These are phyloP conservation scores for Melanchra persicariae DNA, from an alignment of 2,888 invertebrate genomes.

Conservation along the genomic window DNA sequence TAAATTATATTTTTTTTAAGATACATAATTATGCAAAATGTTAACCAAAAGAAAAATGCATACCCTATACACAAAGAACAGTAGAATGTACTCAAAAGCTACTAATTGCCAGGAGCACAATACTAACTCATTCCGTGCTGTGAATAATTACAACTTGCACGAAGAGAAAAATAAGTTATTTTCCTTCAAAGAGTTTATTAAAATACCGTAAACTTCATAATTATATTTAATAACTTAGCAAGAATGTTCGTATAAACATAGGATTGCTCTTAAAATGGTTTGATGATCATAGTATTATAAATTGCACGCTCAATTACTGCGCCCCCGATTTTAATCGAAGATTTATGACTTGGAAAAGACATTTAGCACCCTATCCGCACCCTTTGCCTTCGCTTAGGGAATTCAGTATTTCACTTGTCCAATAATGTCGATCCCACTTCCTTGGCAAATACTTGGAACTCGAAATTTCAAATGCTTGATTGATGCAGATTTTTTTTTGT, in stretches of 20 bases:
- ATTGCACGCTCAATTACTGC: slow-evolving; percentile 72
- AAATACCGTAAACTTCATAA: slow-evolving; percentile 14
- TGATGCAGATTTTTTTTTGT: neutral
- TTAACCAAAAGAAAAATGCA: slow-evolving; percentile 31
- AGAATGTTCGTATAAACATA: slow-evolving; percentile 7
- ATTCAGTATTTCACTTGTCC: slow-evolving; percentile 72
- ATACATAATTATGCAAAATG: neutral
- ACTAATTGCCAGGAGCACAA: slow-evolving; percentile 44
- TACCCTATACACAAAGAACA: slow-evolving; percentile 25
- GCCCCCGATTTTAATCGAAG: slow-evolving; percentile 72
- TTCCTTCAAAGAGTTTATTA: slow-evolving; percentile 33
- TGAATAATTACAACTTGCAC: slow-evolving; percentile 54
- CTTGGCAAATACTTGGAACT: slow-evolving; percentile 33
- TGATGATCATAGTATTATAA: slow-evolving; percentile 63
- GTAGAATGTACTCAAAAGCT: slow-evolving; percentile 39
- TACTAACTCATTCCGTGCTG: slow-evolving; percentile 47
- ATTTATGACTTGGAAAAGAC: slow-evolving; percentile 77
- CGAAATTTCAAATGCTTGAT: slow-evolving; percentile 30
- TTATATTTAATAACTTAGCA: slow-evolving; percentile 8
- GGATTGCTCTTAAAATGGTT: slow-evolving; percentile 37
- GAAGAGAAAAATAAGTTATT: slow-evolving; percentile 33
- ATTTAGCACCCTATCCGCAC: slow-evolving; percentile 77
- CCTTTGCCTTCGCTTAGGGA: slow-evolving; percentile 69
- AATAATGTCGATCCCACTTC: slow-evolving; percentile 58
- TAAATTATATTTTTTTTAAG: neutral